Percentiles rank a stretch among this genome's conserved stretches.
phyloP scores from a whole-genome alignment of 2,113 vertebrate species.

The Python bivittatus region DNA sequence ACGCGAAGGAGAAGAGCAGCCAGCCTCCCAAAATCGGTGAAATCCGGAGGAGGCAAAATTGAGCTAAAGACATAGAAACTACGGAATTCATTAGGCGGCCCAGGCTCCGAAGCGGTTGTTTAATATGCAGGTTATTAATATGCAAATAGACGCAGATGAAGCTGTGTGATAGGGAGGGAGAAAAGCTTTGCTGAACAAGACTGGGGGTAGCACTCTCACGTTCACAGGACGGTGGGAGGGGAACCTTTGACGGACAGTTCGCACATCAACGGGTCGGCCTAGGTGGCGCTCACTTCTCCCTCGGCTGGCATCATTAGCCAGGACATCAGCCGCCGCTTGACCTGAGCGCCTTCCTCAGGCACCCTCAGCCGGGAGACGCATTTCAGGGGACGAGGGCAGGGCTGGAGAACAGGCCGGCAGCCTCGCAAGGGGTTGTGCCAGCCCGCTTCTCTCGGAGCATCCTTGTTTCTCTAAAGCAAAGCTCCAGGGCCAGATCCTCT shows the following conservation, averaged over 20 bases:
- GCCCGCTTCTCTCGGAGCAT: background rate
- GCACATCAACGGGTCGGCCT: too few relatives aligned
- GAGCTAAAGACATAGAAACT: slow-evolving; percentile 95
- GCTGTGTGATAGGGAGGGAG: slow-evolving; percentile 71
- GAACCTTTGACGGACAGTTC: too few relatives aligned
- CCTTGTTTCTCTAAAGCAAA: background rate
- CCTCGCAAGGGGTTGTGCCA: background rate
- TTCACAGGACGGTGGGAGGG: background rate
- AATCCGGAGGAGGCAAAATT: slow-evolving; percentile 97
- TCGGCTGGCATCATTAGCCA: background rate
- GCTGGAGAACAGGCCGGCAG: background rate
- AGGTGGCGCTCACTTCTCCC: background rate
- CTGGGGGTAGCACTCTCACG: background rate
- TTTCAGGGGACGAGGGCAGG: background rate
- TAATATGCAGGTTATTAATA: slow-evolving; percentile 99
- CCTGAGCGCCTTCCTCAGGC: background rate
- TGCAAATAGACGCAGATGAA: slow-evolving; percentile 92
- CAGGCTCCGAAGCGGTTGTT: slow-evolving; percentile 94
- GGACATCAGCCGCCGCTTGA: background rate
- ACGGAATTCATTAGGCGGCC: slow-evolving; percentile 96
- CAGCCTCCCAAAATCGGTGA: slow-evolving; percentile 85
- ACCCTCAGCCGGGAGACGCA: background rate
- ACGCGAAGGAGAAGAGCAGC: slow-evolving; percentile 83
- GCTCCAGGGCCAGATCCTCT: background rate
- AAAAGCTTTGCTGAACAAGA: slow-evolving; percentile 63